Conservation (phyloP, 2,797 vertebrate genomes). For the Hyperoplus immaculatus region DNA sequence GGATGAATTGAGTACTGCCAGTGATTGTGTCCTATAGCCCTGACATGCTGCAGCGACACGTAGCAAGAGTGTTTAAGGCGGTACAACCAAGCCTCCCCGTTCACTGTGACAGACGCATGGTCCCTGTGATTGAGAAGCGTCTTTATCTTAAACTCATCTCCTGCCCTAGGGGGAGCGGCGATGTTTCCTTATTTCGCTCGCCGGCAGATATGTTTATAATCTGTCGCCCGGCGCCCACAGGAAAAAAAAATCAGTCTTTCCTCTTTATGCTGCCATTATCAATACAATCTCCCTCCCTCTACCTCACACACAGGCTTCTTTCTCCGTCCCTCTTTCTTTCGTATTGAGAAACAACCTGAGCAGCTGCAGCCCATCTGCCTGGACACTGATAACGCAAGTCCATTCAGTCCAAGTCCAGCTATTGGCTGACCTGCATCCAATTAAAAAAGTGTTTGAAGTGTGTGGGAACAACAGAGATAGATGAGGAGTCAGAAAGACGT, state of each 20-base stretch:
- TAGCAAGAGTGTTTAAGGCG: constrained; percentile 24
- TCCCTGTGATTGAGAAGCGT: constrained; percentile 61
- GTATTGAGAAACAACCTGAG: constrained; percentile 67
- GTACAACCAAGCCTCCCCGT: constrained; percentile 12
- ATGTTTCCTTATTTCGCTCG: constrained; percentile 64
- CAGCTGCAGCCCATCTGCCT: constrained; percentile 70
- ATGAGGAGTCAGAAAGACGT: constrained; percentile 49
- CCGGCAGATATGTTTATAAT: constrained; percentile 73
- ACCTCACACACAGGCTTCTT: constrained; percentile 51
- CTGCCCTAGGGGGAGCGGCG: constrained; percentile 9
- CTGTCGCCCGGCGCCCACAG: constrained; percentile 52
- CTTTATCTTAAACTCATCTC: constrained; percentile 79
- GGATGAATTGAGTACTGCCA: constrained; percentile 52
- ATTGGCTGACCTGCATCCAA: constrained; percentile 77
- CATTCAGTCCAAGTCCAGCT: constrained; percentile 65
- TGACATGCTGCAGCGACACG: constrained; percentile 30
- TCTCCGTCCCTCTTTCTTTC: constrained; percentile 5
- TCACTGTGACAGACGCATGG: constrained; percentile 35
- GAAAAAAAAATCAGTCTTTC: constrained; percentile 70
- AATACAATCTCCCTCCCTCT: constrained; percentile 58
- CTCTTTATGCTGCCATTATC: constrained; percentile 66
- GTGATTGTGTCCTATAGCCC: constrained; percentile 55
- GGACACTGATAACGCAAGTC: constrained; percentile 72
- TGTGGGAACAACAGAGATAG: constrained; percentile 57
- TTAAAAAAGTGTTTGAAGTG: constrained; percentile 75